Base-by-base conservation (phyloP, 1,140 invertebrate species). In the Charaxes varanes region DNA sequence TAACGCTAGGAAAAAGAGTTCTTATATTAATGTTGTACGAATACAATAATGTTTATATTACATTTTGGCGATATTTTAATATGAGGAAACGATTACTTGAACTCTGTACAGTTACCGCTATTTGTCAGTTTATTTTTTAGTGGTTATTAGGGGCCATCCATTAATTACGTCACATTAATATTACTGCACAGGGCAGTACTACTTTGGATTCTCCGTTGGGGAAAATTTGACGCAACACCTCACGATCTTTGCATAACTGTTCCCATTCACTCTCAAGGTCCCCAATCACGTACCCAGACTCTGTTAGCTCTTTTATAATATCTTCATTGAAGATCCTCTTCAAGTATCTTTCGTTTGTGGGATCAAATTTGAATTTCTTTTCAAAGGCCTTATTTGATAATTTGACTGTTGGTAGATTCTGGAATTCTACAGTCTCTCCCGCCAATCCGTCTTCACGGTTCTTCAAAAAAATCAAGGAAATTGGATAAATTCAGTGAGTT, bases 391-490 rank as follows among this genome's bases (percentile, higher is more conserved):
- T 93, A 68, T 99, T 97, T 1, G 95, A 97, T 0, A 99, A 87
- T 86, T 99, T 99, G 1, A 99, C 90, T 0, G 97, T 99, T 0
- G 96, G 95, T 44, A 99, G 79, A 47, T 91, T 92, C 79, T 99
- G 98, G 74, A 97, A 98, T 68, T 99, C 98, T 1, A 99, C 97
- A 54, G 92, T 90, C 81, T 95, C 94, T 26, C 96, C 97, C 70
- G 96, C 97, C 0, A 99, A 86, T 8, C 98, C 98, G 62, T 99
- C 98, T 79, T 99, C 98, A 23, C 98, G 98, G 67, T 99, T 99
- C 81, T 95, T 90, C 59, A 99, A 87, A 87, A 99, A 98, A 76
- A 99, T 97, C 8, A 99, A n/a, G n/a, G n/a, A n/a, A n/a, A n/a
- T n/a, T n/a, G n/a, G n/a, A n/a, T n/a, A n/a, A n/a, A n/a, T n/a